A percentile compares a stretch with the other conserved stretches of the same genome.
Conservation (phyloP, 2,888 invertebrate species). For the Parnassius mnemosyne region DNA sequence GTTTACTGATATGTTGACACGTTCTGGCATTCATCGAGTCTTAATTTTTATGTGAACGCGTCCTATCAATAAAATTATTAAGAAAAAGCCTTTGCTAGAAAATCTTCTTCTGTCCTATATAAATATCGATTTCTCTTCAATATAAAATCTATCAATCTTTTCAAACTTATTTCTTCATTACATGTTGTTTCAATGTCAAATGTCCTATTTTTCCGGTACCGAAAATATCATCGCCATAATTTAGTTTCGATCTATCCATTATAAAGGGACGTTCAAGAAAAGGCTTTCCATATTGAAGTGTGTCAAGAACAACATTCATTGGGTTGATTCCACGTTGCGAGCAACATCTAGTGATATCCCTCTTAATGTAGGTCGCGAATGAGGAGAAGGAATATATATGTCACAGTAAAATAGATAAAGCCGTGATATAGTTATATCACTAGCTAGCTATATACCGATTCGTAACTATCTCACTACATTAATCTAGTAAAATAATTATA, state of each 20-base stretch:
- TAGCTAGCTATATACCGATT: too few species aligned
- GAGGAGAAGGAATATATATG: not conserved
- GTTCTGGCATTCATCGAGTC: slow-evolving; percentile 18
- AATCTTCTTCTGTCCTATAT: too few species aligned
- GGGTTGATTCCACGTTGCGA: not conserved
- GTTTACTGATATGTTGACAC: slow-evolving; percentile 8
- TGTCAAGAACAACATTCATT: not conserved
- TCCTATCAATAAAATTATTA: slow-evolving; percentile 1
- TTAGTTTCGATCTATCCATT: not conserved
- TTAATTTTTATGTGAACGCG: slow-evolving; percentile 9
- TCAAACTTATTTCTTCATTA: too few species aligned
- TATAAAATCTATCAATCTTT: too few species aligned
- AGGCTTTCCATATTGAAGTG: not conserved
- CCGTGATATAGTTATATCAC: too few species aligned
- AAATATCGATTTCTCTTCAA: too few species aligned
- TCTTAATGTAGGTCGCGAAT: not conserved
- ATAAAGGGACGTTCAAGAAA: not conserved
- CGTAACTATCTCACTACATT: too few species aligned
- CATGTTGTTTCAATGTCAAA: too few species aligned
- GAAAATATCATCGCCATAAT: not conserved
- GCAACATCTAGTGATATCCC: not conserved
- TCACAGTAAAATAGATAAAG: too few species aligned
- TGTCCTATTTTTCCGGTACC: not conserved
- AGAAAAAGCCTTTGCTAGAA: too few species aligned
- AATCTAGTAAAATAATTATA: too few species aligned